These are phyloP conservation scores for Philopedon plagiatum DNA, from an alignment of 2,888 invertebrate genomes.

Conservation along the genomic window DNA sequence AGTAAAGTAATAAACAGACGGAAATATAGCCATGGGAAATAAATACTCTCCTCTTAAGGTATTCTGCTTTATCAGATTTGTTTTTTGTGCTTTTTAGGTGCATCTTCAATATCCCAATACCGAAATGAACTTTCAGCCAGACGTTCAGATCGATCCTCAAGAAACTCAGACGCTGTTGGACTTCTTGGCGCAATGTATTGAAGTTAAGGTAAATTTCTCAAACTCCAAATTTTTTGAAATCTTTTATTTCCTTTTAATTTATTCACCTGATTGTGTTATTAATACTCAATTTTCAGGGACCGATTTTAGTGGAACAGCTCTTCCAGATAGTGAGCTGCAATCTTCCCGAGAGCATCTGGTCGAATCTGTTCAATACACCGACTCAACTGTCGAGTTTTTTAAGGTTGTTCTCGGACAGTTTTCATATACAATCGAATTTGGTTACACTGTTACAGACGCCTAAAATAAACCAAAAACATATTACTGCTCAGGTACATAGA, in stretches of 20 bases:
- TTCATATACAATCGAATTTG: slow-evolving; percentile 93
- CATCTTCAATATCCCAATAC: slow-evolving; percentile 73
- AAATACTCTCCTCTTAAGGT: no score
- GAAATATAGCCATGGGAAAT: no score
- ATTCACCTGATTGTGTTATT: no score
- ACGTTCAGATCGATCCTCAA: slow-evolving; percentile 85
- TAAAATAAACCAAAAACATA: slow-evolving; percentile 74
- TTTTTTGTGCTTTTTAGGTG: slow-evolving; percentile 27
- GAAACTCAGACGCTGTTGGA: slow-evolving; percentile 85
- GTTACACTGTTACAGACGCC: slow-evolving; percentile 86
- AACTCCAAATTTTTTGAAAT: no score
- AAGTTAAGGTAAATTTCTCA: slow-evolving; percentile 71
- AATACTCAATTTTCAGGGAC: slow-evolving; percentile 67
- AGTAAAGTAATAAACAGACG: no score
- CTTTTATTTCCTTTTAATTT: no score
- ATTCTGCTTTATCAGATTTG: no score
- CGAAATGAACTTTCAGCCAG: slow-evolving; percentile 80
- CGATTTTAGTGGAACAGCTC: slow-evolving; percentile 88
- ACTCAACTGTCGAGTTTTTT: slow-evolving; percentile 92
- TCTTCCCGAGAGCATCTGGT: slow-evolving; percentile 73
- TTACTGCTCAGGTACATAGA: slow-evolving; percentile 57
- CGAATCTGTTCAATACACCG: slow-evolving; percentile 91
- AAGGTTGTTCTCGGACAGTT: slow-evolving; percentile 90
- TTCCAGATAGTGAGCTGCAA: slow-evolving; percentile 84
- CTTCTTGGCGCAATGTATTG: slow-evolving; percentile 87